Conservation (phyloP, 2,888 invertebrate species). For the Hermaeophaga mercurialis region DNA sequence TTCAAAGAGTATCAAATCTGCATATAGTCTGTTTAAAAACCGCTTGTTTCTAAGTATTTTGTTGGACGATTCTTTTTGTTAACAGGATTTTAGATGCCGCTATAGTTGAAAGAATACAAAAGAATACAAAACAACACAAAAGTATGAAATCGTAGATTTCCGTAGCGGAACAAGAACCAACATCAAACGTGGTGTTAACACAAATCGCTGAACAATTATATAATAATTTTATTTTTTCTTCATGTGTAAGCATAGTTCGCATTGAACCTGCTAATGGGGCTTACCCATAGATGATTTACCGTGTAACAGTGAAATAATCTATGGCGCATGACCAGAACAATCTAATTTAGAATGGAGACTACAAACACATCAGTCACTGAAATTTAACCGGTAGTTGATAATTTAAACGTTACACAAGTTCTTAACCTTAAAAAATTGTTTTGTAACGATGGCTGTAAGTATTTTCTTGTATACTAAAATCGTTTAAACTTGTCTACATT, state of each 20-base stretch:
- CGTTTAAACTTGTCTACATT: background rate
- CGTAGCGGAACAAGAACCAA: too few relatives aligned
- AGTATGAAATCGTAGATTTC: too few relatives aligned
- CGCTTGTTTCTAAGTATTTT: too few relatives aligned
- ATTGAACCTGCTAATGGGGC: too few relatives aligned
- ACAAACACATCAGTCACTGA: background rate
- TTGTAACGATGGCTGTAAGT: constrained; percentile 14
- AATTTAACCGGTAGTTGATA: background rate
- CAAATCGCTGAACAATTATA: too few relatives aligned
- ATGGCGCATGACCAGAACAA: background rate
- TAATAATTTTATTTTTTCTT: background rate
- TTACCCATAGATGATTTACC: background rate
- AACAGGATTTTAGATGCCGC: too few relatives aligned
- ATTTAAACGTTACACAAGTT: constrained; percentile 3
- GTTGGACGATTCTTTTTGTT: too few relatives aligned
- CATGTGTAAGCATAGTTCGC: background rate
- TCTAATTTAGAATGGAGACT: background rate
- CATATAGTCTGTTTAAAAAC: too few relatives aligned
- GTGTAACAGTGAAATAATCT: background rate
- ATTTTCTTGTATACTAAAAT: background rate
- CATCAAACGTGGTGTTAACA: too few relatives aligned
- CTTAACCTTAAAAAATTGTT: background rate
- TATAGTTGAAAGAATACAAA: too few relatives aligned
- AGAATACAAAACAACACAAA: too few relatives aligned
- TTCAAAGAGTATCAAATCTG: too few relatives aligned